These are phyloP conservation scores for Triops cancriformis DNA, from an alignment of 1,140 invertebrate genomes.

Conservation along the genomic window DNA sequence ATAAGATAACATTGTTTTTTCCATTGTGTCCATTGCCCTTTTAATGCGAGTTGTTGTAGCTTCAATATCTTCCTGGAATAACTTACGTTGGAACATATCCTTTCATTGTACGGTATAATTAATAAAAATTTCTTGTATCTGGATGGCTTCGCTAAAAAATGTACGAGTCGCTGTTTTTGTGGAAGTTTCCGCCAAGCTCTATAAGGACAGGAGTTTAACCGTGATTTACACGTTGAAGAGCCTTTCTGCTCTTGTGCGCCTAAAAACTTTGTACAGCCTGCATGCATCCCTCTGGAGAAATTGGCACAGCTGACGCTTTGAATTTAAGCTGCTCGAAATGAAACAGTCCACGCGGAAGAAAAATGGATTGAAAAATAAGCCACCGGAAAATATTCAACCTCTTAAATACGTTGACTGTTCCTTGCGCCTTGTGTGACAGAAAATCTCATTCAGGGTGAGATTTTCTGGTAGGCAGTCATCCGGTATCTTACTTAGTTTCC, in stretches of 20 bases:
- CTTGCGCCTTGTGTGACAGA: neutral
- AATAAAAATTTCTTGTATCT: no score
- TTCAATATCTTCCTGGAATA: no score
- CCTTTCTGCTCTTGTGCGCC: no score
- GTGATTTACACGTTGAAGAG: no score
- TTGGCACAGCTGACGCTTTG: neutral
- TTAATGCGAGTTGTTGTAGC: no score
- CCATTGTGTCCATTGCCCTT: no score
- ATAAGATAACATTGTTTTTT: no score
- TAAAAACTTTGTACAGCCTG: neutral
- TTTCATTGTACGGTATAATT: no score
- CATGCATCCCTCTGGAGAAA: neutral
- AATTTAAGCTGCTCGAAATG: neutral
- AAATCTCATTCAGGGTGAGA: neutral
- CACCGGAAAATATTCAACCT: neutral
- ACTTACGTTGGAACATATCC: no score
- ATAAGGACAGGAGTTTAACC: neutral
- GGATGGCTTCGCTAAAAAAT: no score
- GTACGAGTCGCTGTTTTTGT: no score
- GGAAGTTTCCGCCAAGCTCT: no score
- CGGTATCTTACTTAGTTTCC: neutral
- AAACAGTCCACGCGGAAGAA: neutral
- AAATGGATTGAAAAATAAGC: neutral
- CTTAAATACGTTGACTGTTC: neutral
- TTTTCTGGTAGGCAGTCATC: neutral